These are phyloP conservation scores for Cyanistes caeruleus DNA, from an alignment of 2,113 vertebrate genomes.

Conservation along the genomic window DNA sequence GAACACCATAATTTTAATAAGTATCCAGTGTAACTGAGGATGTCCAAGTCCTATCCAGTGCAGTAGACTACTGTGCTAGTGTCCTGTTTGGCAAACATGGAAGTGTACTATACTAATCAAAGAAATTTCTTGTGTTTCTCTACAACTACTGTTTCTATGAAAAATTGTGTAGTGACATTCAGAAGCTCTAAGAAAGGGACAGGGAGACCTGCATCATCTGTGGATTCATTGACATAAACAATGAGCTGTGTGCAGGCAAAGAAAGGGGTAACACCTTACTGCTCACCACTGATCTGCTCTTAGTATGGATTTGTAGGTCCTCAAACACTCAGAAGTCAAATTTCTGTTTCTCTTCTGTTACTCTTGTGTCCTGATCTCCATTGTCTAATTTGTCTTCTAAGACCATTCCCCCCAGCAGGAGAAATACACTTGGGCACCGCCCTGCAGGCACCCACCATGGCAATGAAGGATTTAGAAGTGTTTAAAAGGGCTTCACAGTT, in stretches of 20 bases:
- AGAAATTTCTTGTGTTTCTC: background rate
- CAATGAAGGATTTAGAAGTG: background rate
- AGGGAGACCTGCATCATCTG: background rate
- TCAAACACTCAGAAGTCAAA: background rate
- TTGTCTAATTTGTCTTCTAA: background rate
- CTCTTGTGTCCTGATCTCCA: background rate
- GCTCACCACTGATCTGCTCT: background rate
- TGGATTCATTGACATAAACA: background rate
- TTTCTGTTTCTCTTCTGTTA: background rate
- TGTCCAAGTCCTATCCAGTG: background rate
- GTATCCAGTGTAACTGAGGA: background rate
- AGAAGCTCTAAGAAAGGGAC: background rate
- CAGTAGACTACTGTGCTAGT: background rate
- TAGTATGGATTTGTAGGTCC: background rate
- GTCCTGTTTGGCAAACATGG: background rate
- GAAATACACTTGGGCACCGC: background rate
- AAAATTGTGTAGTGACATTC: background rate
- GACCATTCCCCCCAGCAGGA: background rate
- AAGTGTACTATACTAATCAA: background rate
- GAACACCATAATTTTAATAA: background rate
- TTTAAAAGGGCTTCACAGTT: background rate
- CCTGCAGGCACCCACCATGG: background rate
- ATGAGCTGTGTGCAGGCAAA: background rate
- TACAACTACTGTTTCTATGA: background rate
- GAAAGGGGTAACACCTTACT: background rate